Conservation (phyloP, 1,140 invertebrate species). For the Tribolium castaneum region DNA sequence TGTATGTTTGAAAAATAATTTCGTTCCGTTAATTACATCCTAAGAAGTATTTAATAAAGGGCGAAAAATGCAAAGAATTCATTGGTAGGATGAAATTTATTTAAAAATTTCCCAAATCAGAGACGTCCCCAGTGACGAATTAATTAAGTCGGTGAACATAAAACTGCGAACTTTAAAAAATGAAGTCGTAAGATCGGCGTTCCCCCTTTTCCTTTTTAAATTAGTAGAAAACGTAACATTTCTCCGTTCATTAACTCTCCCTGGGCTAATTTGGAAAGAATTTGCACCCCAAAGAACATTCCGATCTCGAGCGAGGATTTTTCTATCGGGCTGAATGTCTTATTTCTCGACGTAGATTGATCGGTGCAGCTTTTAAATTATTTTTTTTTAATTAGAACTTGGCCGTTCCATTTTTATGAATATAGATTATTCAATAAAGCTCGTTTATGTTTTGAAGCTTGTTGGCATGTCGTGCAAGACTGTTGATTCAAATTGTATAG, state of each 20-base stretch:
- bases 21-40: slow-evolving; percentile 16
- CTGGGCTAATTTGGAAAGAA: slow-evolving; percentile 62
- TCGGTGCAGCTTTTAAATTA: slow-evolving; percentile 45
- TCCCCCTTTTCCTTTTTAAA: slow-evolving; percentile 58
- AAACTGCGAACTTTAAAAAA: slow-evolving; percentile 57
- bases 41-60: slow-evolving; percentile 53
- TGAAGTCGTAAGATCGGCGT: slow-evolving; percentile 54
- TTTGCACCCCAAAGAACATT: slow-evolving; percentile 61
- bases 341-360: slow-evolving; percentile 49
- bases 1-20: slow-evolving; percentile 19
- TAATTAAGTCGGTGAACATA: slow-evolving; percentile 60
- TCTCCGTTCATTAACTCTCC: slow-evolving; percentile 62
- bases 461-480: slow-evolving; percentile 19
- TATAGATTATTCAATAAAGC: slow-evolving; percentile 14
- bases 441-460: slow-evolving; percentile 14
- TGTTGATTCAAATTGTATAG: slow-evolving; percentile 34
- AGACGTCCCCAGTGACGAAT: slow-evolving; percentile 58
- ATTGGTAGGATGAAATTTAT: slow-evolving; percentile 57
- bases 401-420: not conserved
- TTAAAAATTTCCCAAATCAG: slow-evolving; percentile 59
- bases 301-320: slow-evolving; percentile 56
- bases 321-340: slow-evolving; percentile 46
- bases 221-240: slow-evolving; percentile 62
- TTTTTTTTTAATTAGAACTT: slow-evolving; percentile 11
- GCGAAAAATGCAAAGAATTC: slow-evolving; percentile 58